Conservation (phyloP, 2,113 vertebrate genomes). For the Labeo catla region DNA sequence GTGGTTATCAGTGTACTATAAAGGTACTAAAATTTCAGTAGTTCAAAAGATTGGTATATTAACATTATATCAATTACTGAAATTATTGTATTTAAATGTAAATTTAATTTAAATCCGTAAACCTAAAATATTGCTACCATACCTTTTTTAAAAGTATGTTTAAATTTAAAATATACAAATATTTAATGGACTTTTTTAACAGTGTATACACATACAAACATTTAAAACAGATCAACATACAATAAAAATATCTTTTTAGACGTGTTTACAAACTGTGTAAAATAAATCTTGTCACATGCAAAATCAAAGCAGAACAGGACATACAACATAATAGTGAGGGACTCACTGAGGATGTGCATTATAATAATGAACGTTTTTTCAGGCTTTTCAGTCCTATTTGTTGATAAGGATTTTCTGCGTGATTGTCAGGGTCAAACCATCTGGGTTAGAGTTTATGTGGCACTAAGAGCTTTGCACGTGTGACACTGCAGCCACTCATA, state of each 20-base stretch:
- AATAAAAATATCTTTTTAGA: not conserved
- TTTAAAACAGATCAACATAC: not conserved
- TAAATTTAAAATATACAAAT: no score
- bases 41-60: no score
- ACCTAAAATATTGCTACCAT: no score
- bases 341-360: not conserved
- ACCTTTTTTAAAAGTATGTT: no score
- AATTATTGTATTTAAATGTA: no score
- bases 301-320: not conserved
- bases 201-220: no score
- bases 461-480: constrained; percentile 37
- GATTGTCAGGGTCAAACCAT: not conserved
- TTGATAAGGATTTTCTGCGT: not conserved
- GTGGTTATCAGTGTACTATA: no score
- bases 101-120: no score
- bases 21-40: no score
- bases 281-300: constrained; percentile 1
- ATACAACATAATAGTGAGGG: not conserved
- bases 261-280: not conserved
- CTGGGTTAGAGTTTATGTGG: not conserved
- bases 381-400: not conserved
- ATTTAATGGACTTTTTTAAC: no score
- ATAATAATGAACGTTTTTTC: not conserved
- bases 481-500: constrained; percentile 58
- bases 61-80: no score